phyloP scores from a whole-genome alignment of 2,888 invertebrate species.

The Plutella xylostella region DNA sequence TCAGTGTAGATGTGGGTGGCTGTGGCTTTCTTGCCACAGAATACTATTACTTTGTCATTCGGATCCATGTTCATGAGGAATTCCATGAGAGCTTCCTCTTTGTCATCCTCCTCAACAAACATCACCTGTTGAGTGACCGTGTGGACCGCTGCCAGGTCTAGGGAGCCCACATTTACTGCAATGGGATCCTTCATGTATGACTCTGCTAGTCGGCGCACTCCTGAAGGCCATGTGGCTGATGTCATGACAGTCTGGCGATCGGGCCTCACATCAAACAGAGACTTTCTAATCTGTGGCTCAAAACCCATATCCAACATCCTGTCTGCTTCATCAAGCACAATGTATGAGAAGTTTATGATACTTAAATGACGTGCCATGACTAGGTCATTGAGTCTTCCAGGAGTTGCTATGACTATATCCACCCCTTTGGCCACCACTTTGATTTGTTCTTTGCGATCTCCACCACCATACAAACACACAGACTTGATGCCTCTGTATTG shows the following conservation, averaged over 20 bases:
- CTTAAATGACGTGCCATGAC: conserved; percentile 78
- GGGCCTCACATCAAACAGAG: conserved; percentile 83
- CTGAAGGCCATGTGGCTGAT: conserved; percentile 94
- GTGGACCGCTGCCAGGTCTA: conserved; percentile 91
- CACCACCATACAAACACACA: conserved; percentile 94
- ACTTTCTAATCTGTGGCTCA: conserved; percentile 88
- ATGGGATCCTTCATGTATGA: conserved; percentile 91
- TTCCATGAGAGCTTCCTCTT: conserved; percentile 74
- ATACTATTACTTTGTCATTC: conserved; percentile 89
- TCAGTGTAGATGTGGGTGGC: conserved; percentile 89
- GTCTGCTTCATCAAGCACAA: conserved; percentile 94
- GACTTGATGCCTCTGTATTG: conserved; percentile 88
- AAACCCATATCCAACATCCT: conserved; percentile 91
- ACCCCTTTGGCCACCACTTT: conserved; percentile 80
- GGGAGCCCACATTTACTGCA: conserved; percentile 89
- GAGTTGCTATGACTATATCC: conserved; percentile 95
- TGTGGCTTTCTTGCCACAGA: conserved; percentile 87
- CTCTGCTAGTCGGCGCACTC: conserved; percentile 86
- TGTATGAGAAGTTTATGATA: conserved; percentile 84
- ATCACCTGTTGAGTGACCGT: conserved; percentile 85
- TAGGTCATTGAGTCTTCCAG: conserved; percentile 93
- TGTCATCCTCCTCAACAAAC: conserved; percentile 77
- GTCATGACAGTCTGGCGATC: conserved; percentile 98
- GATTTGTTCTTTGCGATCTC: conserved; percentile 83
- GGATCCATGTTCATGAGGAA: conserved; percentile 78